Evolutionary conservation across 2,888 invertebrate species (phyloP), one percentile per base, ranked within the genome.

Genomic region (Molanna angustata): DNA sequence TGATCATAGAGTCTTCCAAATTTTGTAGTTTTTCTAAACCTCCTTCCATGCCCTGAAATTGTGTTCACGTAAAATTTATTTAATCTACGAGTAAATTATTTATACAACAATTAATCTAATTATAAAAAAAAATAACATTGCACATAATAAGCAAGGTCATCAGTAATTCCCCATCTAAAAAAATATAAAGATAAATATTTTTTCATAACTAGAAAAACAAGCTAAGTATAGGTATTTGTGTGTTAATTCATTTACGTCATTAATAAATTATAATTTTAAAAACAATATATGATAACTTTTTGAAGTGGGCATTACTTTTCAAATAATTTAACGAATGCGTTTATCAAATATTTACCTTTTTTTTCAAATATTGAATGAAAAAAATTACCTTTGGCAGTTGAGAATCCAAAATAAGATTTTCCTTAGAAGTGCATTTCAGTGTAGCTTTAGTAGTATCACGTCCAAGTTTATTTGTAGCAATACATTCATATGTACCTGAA

Each of bases 21-120:
- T 85, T 90, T 72, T 92, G 93, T 61, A 96, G 88, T 71, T 94
- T 93, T 69, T 95, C 93, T 65, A 94, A 80, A 62, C 94, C 94
- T 63, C 93, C 93, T 79, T 94, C 93, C 94, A 94, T 94, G 74
- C 91, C 90, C 83, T 89, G 61, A n/a, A n/a, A 13, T 64, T 64
- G 37, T 32, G 47, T 7, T 40, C 27, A 16, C 11, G n/a, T n/a
- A n/a, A n/a, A n/a, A n/a, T n/a, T n/a, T n/a, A n/a, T n/a, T n/a
- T n/a, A n/a, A n/a, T n/a, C n/a, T n/a, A n/a, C n/a, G n/a, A n/a
- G n/a, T n/a, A n/a, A n/a, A n/a, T n/a, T n/a, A n/a, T n/a, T n/a
- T n/a, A n/a, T n/a, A n/a, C n/a, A n/a, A n/a, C n/a, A n/a, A n/a
- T n/a, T n/a, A n/a, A n/a, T n/a, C n/a, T n/a, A n/a, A n/a, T n/a